Percentiles rank a stretch among this genome's conserved stretches.
Evolutionary conservation across 2,113 vertebrate species (phyloP).

Genomic region (Riparia riparia): DNA sequence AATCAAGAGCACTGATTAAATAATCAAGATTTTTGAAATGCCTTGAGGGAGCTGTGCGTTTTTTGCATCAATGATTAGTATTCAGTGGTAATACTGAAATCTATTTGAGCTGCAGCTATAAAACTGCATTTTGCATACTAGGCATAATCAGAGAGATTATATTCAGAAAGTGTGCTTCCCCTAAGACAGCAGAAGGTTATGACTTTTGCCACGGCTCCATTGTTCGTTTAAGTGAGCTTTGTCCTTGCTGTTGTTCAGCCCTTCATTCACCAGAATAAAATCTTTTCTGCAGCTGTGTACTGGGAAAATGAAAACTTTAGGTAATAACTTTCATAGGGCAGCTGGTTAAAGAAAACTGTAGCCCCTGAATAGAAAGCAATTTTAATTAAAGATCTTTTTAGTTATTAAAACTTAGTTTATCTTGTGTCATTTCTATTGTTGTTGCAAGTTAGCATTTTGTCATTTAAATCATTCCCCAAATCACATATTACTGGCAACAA

Average conservation of each 20-base stretch:
- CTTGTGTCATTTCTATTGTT: conserved; percentile 42
- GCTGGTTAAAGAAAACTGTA: conserved; percentile 56
- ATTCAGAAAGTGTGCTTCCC: conserved; percentile 57
- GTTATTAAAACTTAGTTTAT: conserved; percentile 51
- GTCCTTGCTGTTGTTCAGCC: conserved; percentile 48
- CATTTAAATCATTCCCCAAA: conserved; percentile 35
- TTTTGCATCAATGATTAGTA: conserved; percentile 78
- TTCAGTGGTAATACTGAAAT: conserved; percentile 64
- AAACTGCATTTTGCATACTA: conserved; percentile 65
- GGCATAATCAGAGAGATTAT: conserved; percentile 56
- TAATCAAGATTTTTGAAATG: conserved; percentile 84
- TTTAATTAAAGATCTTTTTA: conserved; percentile 45
- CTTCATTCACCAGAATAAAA: conserved; percentile 68
- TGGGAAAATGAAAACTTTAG: conserved; percentile 52
- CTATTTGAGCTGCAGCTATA: conserved; percentile 66
- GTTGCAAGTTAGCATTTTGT: conserved; percentile 38
- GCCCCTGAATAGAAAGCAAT: conserved; percentile 6
- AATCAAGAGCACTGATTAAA: conserved; percentile 86
- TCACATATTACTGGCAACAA: background rate
- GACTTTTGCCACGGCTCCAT: conserved; percentile 49
- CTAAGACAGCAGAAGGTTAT: conserved; percentile 62
- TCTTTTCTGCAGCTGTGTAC: conserved; percentile 52
- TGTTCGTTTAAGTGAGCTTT: conserved; percentile 63
- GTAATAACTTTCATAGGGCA: conserved; percentile 50
- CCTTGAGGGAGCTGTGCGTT: conserved; percentile 72